A percentile compares a stretch with the other conserved stretches of the same genome.
Conservation (phyloP, 2,113 vertebrate species). For the Nothocercus julius region DNA sequence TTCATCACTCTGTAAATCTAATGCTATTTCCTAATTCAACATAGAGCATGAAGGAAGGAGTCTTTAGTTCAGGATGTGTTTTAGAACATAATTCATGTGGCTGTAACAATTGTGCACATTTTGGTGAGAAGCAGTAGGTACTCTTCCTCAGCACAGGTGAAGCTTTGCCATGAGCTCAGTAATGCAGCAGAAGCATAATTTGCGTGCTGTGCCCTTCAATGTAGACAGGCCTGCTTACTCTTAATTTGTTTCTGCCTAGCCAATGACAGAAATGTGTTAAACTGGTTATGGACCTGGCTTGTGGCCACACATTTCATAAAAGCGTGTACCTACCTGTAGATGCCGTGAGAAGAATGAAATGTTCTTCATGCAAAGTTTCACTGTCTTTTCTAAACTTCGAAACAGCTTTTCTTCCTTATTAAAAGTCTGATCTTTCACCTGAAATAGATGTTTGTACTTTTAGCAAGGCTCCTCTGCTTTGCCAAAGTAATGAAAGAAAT, state of each 20-base stretch:
- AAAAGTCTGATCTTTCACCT: conserved; percentile 94
- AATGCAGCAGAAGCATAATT: background rate
- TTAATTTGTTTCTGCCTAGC: background rate
- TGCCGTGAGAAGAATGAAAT: conserved; percentile 83
- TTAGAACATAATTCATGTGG: background rate
- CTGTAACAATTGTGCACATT: background rate
- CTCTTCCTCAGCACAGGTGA: background rate
- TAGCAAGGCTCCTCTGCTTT: background rate
- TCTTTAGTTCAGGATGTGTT: background rate
- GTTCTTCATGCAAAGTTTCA: conserved; percentile 87
- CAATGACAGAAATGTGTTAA: background rate
- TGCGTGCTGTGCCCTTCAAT: background rate
- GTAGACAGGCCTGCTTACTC: background rate
- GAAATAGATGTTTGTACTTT: conserved; percentile 30
- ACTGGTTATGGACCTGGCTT: background rate
- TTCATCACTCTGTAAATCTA: background rate
- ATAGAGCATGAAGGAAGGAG: background rate
- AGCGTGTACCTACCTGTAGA: conserved; percentile 79
- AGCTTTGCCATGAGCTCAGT: background rate
- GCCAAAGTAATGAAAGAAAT: background rate
- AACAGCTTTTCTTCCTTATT: conserved; percentile 93
- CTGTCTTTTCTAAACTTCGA: conserved; percentile 90
- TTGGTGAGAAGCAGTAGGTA: background rate
- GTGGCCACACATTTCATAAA: background rate
- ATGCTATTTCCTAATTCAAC: background rate